Evolutionary conservation across 2,113 vertebrate species (phyloP), one percentile per base, ranked within the genome.

Genomic region (Phalacrocorax pelagicus): DNA sequence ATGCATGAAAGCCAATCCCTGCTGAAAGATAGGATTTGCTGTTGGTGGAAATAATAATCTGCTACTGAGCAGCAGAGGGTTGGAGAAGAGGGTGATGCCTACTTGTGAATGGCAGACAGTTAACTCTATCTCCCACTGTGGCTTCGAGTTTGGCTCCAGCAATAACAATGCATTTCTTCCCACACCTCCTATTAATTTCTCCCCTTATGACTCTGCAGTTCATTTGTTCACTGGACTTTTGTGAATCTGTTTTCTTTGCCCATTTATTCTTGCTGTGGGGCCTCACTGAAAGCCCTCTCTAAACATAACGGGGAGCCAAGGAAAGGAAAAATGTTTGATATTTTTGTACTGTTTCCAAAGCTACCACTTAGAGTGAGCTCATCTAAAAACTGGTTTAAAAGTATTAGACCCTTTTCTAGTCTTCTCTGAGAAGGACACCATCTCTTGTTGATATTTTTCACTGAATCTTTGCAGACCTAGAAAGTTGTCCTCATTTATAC

Each of bases 41-140:
- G 18, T 12, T 65, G 29, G 24, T 92, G n/a, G 22, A 73, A 93
- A 62, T 44, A 75, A 63, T 54, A 19, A 23, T 44, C 32, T 72
- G 49, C 46, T 65, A 17, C 15, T n/a, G 59, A 88, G 29, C 6
- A 9, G 13, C 29, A 46, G 29, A 42, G 38, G 15, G 15, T 2
- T 58, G 46, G 63, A 70, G 80, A 57, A 77, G 18, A 72, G 6
- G 19, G 6, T 46, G 54, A 30, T 90, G 26, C 30, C 49, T 23
- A 7, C 49, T 85, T 91, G 55, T 46, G 36, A 78, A 51, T 38
- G 67, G 7, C 34, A 36, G 27, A 27, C 4, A 2, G 24, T 70
- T 29, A 63, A 51, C 46, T 71, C 19, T 10, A 15, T 59, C 74
- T 87, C 40, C 15, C 17, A 13, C 20, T 0, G 0, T 0, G 4